phyloP scores from a whole-genome alignment of 2,888 invertebrate species.

The Amblyjoppa proteus region DNA sequence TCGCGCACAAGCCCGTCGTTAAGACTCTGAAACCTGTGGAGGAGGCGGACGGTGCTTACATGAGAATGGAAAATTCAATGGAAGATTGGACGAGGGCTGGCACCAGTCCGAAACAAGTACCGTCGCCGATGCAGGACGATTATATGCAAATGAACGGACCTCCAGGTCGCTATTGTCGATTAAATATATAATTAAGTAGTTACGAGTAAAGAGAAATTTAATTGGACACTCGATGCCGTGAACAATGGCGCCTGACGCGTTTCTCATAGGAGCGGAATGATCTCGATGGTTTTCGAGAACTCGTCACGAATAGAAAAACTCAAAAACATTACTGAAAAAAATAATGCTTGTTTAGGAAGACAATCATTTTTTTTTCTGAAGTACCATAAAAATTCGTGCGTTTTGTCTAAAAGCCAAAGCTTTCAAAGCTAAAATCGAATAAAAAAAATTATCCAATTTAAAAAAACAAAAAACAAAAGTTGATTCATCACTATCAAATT shows the following conservation, averaged over 20 bases:
- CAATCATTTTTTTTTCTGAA: too few relatives aligned
- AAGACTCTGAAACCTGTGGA: slow-evolving; percentile 83
- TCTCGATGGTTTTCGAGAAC: neutral
- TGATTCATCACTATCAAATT: too few relatives aligned
- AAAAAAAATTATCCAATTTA: too few relatives aligned
- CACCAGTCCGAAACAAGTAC: slow-evolving; percentile 84
- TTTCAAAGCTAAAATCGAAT: too few relatives aligned
- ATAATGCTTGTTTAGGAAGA: too few relatives aligned
- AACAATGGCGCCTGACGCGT: too few relatives aligned
- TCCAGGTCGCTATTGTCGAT: slow-evolving; percentile 74
- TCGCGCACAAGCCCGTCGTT: slow-evolving; percentile 81
- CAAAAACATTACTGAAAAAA: too few relatives aligned
- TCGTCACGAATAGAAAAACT: too few relatives aligned
- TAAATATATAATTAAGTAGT: neutral
- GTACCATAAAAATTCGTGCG: too few relatives aligned
- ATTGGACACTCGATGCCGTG: neutral
- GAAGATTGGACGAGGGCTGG: slow-evolving; percentile 80
- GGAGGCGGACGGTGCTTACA: slow-evolving; percentile 82
- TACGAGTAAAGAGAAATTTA: neutral
- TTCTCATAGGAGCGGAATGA: too few relatives aligned
- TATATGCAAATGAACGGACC: slow-evolving; percentile 85
- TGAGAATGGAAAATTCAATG: slow-evolving; percentile 82
- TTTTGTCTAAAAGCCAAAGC: too few relatives aligned
- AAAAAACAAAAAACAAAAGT: too few relatives aligned
- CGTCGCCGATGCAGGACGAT: slow-evolving; percentile 81